Conservation (phyloP, 2,797 vertebrate species). For the Menidia menidia region DNA sequence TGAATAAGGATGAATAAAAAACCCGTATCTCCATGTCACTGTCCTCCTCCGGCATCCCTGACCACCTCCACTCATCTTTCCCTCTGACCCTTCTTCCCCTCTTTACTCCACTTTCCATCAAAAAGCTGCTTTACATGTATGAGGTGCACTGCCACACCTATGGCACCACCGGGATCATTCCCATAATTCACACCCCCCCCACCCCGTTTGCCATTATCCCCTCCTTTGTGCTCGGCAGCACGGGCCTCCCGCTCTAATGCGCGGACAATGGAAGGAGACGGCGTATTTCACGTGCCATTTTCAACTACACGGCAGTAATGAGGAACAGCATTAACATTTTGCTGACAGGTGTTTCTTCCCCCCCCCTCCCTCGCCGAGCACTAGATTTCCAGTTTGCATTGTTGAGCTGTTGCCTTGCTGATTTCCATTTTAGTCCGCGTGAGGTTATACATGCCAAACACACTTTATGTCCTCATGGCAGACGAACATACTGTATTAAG, state of each 20-base stretch:
- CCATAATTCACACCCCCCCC: slow-evolving; percentile 58
- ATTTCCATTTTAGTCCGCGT: slow-evolving; percentile 33
- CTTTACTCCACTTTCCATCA: slow-evolving; percentile 37
- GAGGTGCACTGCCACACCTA: slow-evolving; percentile 47
- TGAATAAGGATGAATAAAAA: slow-evolving; percentile 58
- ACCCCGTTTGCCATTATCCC: slow-evolving; percentile 6
- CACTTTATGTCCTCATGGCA: slow-evolving; percentile 28
- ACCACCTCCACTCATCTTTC: slow-evolving; percentile 29
- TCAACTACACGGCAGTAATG: slow-evolving; percentile 64
- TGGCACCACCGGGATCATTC: slow-evolving; percentile 36
- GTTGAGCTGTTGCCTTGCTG: slow-evolving; percentile 18
- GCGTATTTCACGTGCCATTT: slow-evolving; percentile 75
- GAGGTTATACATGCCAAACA: slow-evolving; percentile 35
- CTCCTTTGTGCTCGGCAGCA: slow-evolving; percentile 13
- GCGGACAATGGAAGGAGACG: slow-evolving; percentile 58
- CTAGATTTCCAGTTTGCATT: slow-evolving; percentile 37
- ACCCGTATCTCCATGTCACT: slow-evolving; percentile 29
- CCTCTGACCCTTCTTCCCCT: slow-evolving; percentile 17
- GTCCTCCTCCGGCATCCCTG: slow-evolving; percentile 9
- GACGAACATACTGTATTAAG: slow-evolving; percentile 8
- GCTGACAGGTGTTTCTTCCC: slow-evolving; percentile 71
- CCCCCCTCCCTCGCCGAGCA: slow-evolving; percentile 25
- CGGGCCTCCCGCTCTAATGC: slow-evolving; percentile 36
- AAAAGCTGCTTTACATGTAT: slow-evolving; percentile 63
- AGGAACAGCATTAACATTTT: slow-evolving; percentile 81